Evolutionary conservation across 2,797 vertebrate genomes (phyloP).

Genomic region (Chanos chanos): DNA sequence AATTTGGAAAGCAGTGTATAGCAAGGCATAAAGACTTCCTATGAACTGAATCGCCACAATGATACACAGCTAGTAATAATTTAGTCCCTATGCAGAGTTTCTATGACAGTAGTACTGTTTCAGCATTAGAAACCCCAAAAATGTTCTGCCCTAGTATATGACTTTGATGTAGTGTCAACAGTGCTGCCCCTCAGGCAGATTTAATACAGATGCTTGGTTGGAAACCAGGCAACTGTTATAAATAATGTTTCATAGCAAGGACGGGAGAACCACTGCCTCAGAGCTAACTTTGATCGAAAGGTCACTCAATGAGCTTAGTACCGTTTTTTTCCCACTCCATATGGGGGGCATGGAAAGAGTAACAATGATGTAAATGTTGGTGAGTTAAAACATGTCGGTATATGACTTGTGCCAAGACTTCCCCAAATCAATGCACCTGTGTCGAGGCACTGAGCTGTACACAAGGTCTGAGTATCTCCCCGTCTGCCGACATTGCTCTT

Average conservation of each 20-base stretch:
- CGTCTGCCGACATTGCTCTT: not conserved
- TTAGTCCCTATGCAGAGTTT: slow-evolving; percentile 15
- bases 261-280: slow-evolving; percentile 3
- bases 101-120: not conserved
- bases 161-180: slow-evolving; percentile 30
- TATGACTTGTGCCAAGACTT: slow-evolving; percentile 20
- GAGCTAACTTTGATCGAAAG: slow-evolving; percentile 23
- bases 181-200: slow-evolving; percentile 27
- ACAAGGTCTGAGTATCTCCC: not conserved
- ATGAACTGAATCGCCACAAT: not conserved
- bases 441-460: not conserved
- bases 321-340: slow-evolving; percentile 20
- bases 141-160: slow-evolving; percentile 12
- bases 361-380: slow-evolving; percentile 13
- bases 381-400: slow-evolving; percentile 8
- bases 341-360: slow-evolving; percentile 8
- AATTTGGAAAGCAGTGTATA: too few species aligned
- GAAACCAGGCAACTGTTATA: slow-evolving; percentile 7
- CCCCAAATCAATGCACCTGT: not conserved
- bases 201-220: slow-evolving; percentile 13
- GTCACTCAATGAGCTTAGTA: slow-evolving; percentile 28
- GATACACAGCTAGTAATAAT: not conserved
- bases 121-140: slow-evolving; percentile 28
- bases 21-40: not conserved
- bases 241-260: slow-evolving; percentile 28